Evolutionary conservation across 2,113 vertebrate genomes (phyloP).

Genomic region (Eubucco bourcierii): DNA sequence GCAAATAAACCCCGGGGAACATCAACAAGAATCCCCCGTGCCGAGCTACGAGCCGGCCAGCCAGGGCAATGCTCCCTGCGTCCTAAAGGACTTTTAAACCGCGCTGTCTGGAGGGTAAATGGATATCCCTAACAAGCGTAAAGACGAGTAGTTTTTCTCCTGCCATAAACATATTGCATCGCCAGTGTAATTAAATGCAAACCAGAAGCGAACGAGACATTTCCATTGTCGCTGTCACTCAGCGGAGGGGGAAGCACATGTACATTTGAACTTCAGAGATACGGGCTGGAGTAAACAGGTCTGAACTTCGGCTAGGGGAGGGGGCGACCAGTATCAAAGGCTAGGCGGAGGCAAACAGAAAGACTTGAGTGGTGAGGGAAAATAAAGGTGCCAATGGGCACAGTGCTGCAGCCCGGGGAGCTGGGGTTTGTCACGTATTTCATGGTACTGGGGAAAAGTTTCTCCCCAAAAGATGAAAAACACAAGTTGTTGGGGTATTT

Average conservation of each 20-base stretch:
- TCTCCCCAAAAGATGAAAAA: background rate
- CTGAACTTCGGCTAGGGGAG: constrained; percentile 64
- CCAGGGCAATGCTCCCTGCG: constrained; percentile 8
- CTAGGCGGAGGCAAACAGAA: background rate
- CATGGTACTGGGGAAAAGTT: background rate
- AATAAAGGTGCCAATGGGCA: background rate
- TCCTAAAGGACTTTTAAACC: constrained; percentile 50
- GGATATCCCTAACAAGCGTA: constrained; percentile 52
- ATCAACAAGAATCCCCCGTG: background rate
- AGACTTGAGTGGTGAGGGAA: background rate
- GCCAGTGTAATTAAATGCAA: constrained; percentile 74
- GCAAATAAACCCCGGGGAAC: background rate
- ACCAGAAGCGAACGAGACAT: constrained; percentile 66
- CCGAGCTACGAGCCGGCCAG: background rate
- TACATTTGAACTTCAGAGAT: constrained; percentile 76
- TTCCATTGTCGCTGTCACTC: constrained; percentile 76
- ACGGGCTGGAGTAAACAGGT: constrained; percentile 62
- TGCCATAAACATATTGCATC: constrained; percentile 68
- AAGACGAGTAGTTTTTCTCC: constrained; percentile 66
- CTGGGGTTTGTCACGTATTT: background rate
- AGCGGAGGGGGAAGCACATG: constrained; percentile 50
- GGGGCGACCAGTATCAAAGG: constrained; percentile 8
- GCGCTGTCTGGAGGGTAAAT: constrained; percentile 22
- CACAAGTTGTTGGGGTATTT: background rate
- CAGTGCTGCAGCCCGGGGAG: background rate